Percentiles rank a stretch among this genome's conserved stretches.
phyloP scores from a whole-genome alignment of 2,888 invertebrate species.

The Homarus gammarus region DNA sequence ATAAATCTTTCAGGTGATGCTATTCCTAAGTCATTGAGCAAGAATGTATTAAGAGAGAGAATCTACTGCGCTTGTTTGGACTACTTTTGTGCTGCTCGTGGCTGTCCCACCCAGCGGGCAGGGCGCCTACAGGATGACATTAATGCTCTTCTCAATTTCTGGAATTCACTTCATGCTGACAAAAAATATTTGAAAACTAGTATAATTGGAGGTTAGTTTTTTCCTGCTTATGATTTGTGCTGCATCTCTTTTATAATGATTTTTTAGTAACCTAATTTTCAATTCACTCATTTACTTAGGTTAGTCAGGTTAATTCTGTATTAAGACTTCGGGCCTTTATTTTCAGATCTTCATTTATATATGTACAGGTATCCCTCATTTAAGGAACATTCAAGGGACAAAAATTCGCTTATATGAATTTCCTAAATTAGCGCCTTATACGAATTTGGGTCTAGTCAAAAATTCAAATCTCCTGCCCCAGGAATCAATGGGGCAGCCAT shows the following conservation, averaged over 20 bases:
- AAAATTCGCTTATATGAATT: no score
- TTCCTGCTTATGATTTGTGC: no score
- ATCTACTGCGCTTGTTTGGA: conserved; percentile 97
- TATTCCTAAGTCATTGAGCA: conserved; percentile 85
- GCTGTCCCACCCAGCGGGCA: conserved; percentile 85
- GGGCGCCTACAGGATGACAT: conserved; percentile 88
- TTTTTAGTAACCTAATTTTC: neutral
- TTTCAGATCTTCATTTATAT: neutral
- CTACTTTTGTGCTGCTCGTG: conserved; percentile 95
- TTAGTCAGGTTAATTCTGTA: no score
- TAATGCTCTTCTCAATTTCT: conserved; percentile 92
- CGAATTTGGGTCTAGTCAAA: no score
- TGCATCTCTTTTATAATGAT: no score
- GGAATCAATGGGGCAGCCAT: no score
- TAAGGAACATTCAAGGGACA: no score
- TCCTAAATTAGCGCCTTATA: no score
- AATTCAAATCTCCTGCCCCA: no score
- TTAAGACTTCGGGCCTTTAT: no score
- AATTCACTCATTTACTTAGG: neutral
- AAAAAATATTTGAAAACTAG: conserved; percentile 93
- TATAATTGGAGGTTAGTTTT: conserved; percentile 86
- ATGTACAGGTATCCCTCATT: no score
- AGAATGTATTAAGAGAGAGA: conserved; percentile 95
- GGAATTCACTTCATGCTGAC: conserved; percentile 96
- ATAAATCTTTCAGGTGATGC: conserved; percentile 63